These are phyloP conservation scores for Nephrocerus scutellatus DNA, from an alignment of 2,888 invertebrate species.

Conservation along the genomic window DNA sequence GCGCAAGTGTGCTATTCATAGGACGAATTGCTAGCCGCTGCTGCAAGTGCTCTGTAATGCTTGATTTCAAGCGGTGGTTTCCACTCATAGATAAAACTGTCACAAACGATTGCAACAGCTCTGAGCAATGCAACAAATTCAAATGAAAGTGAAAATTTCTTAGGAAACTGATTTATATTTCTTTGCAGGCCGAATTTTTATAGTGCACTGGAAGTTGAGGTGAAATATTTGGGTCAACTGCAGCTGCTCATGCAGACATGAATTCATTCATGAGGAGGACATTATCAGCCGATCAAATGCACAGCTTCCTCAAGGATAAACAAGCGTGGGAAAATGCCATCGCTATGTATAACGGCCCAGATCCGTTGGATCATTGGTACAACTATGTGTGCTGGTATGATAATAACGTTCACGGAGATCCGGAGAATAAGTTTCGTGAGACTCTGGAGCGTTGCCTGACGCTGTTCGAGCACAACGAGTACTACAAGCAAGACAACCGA, in stretches of 20 bases:
- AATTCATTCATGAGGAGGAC: not conserved
- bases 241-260: not conserved
- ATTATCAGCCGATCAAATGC: slow-evolving; percentile 35
- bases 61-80: slow-evolving; percentile 10
- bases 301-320: slow-evolving; percentile 43
- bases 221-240: not conserved
- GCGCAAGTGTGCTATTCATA: slow-evolving; percentile 13
- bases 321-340: slow-evolving; percentile 75
- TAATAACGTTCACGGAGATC: slow-evolving; percentile 64
- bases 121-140: no score
- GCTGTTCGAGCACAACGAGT: slow-evolving; percentile 70
- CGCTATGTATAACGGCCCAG: slow-evolving; percentile 73
- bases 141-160: no score
- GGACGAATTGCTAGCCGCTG: slow-evolving; percentile 15
- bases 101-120: no score
- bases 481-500: slow-evolving; percentile 79
- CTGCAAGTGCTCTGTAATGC: slow-evolving; percentile 10
- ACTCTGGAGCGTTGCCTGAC: slow-evolving; percentile 78
- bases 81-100: no score
- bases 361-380: slow-evolving; percentile 85
- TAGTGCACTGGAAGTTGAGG: slow-evolving; percentile 3
- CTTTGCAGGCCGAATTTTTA: not conserved
- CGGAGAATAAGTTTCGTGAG: slow-evolving; percentile 85
- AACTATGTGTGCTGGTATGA: slow-evolving; percentile 90
- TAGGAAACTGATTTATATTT: slow-evolving; percentile 1